phyloP scores from a whole-genome alignment of 2,113 vertebrate genomes.

The Mustelus asterias region DNA sequence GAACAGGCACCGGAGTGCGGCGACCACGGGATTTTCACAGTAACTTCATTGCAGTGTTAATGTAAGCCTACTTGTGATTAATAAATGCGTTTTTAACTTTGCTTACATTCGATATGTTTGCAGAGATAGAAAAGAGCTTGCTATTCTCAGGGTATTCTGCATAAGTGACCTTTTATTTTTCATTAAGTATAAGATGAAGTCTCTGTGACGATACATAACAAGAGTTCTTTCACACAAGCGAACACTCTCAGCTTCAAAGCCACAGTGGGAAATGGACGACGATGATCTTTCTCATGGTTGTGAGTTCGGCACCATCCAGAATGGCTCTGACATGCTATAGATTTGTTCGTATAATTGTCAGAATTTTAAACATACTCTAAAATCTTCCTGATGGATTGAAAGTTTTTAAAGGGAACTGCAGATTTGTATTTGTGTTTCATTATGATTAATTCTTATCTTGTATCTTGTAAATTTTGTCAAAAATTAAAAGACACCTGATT shows the following conservation, averaged over 20 bases:
- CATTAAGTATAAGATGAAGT: not conserved
- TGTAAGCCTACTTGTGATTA: no score
- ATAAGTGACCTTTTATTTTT: not conserved
- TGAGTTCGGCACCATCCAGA: not conserved
- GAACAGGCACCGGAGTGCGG: no score
- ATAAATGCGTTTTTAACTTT: no score
- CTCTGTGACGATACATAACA: not conserved
- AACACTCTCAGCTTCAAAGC: not conserved
- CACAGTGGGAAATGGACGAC: not conserved
- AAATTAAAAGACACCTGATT: not conserved
- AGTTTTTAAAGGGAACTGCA: not conserved
- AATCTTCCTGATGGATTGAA: not conserved
- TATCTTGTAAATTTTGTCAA: not conserved
- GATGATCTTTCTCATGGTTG: not conserved
- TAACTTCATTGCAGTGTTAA: no score
- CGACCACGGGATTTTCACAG: no score
- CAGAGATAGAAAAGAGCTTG: not conserved
- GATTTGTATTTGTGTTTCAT: not conserved
- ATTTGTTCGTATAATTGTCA: not conserved
- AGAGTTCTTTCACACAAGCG: not conserved
- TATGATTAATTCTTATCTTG: not conserved
- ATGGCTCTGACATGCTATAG: not conserved
- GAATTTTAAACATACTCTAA: not conserved
- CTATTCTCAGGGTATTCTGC: not conserved
- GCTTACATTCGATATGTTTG: not conserved